Conservation (phyloP, 2,888 invertebrate genomes). For the Andrena trimmerana region DNA sequence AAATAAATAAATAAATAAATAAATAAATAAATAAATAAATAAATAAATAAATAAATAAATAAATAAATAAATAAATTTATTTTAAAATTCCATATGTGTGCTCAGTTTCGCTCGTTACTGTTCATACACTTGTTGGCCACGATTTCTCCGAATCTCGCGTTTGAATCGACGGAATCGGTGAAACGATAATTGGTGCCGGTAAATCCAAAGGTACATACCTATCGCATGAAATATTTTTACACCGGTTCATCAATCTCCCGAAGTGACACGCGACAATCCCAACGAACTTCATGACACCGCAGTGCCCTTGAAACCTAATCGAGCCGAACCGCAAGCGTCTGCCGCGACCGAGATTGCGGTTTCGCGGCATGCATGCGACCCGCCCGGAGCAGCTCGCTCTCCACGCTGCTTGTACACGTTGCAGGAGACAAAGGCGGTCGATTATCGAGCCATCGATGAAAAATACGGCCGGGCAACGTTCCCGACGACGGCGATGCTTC, state of each 20-base stretch:
- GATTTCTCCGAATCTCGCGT: not conserved
- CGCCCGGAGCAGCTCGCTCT: constrained; percentile 14
- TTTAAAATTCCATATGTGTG: too few relatives aligned
- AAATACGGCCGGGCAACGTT: constrained; percentile 44
- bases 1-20: too few relatives aligned
- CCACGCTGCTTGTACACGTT: constrained; percentile 35
- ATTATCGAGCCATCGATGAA: constrained; percentile 60
- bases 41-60: too few relatives aligned
- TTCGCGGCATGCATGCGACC: constrained; percentile 49
- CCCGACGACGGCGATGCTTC: constrained; percentile 41
- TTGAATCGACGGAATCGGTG: not conserved
- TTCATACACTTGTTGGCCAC: not conserved
- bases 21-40: too few relatives aligned
- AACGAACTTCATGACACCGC: constrained; percentile 33
- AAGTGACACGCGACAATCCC: constrained; percentile 20
- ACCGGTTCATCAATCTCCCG: not conserved
- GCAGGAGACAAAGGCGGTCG: constrained; percentile 58
- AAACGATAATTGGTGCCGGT: not conserved
- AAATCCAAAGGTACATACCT: not conserved
- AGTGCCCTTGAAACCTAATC: constrained; percentile 63
- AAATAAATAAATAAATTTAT: too few relatives aligned
- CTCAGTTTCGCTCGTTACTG: too few relatives aligned
- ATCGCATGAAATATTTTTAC: not conserved
- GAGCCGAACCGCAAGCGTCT: constrained; percentile 56
- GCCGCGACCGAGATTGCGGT: constrained; percentile 59